These are phyloP conservation scores for Microplitis demolitor DNA, from an alignment of 1,140 invertebrate species.

Conservation along the genomic window DNA sequence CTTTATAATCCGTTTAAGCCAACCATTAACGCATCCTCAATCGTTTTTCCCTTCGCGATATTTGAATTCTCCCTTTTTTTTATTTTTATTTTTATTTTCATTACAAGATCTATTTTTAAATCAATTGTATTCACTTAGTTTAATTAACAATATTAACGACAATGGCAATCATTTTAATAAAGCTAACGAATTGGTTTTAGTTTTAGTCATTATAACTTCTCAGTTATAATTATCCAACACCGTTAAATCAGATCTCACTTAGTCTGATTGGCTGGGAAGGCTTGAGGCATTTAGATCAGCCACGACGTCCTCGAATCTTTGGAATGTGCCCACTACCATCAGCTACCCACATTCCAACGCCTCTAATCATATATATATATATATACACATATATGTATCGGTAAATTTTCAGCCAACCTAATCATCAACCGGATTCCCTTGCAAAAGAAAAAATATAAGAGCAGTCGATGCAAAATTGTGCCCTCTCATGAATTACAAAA, in stretches of 20 bases:
- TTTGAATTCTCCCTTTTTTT: constrained; percentile 16
- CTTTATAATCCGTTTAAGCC: constrained; percentile 49
- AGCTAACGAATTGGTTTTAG: no score
- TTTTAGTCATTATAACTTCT: not conserved
- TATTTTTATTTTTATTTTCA: not conserved
- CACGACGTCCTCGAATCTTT: constrained; percentile 8
- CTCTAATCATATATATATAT: constrained; percentile 13
- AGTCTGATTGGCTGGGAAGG: not conserved
- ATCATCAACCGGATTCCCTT: not conserved
- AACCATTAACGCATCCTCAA: constrained; percentile 41
- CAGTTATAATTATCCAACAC: not conserved
- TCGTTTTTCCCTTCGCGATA: not conserved
- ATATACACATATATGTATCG: no score
- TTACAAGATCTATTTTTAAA: not conserved
- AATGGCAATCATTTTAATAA: not conserved
- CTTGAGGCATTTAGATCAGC: not conserved
- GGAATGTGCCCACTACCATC: constrained; percentile 12
- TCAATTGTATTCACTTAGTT: constrained; percentile 2
- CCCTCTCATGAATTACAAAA: no score
- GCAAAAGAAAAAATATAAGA: not conserved
- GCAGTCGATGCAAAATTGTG: not conserved
- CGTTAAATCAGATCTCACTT: no score
- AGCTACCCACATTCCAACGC: constrained; percentile 13
- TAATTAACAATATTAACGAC: not conserved
- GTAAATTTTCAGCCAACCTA: not conserved